Percentiles rank a stretch among this genome's conserved stretches.
phyloP scores from a whole-genome alignment of 2,888 invertebrate genomes.

The Sympetrum striolatum region DNA sequence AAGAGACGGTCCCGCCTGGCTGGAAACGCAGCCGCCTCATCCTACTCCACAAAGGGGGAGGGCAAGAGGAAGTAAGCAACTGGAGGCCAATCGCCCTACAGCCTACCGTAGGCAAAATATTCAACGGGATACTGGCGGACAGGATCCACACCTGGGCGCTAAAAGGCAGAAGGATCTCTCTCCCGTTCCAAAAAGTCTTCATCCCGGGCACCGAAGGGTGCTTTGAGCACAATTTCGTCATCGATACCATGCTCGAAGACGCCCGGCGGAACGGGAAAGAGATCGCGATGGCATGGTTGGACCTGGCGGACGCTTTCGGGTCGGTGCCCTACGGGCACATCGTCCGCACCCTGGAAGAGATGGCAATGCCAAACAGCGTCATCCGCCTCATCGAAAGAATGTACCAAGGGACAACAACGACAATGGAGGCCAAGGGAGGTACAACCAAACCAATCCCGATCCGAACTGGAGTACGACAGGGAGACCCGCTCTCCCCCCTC shows the following conservation, averaged over 20 bases:
- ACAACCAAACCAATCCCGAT: slow-evolving; percentile 1
- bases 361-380: slow-evolving; percentile 46
- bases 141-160: slow-evolving; percentile 50
- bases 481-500: slow-evolving; percentile 54
- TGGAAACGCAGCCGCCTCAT: slow-evolving; percentile 50
- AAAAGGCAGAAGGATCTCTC: too few species aligned
- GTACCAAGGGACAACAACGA: slow-evolving; percentile 36
- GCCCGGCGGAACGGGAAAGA: slow-evolving; percentile 47
- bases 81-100: slow-evolving; percentile 51
- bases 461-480: slow-evolving; percentile 54
- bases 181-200: slow-evolving; percentile 56
- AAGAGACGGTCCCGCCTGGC: background rate
- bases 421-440: slow-evolving; percentile 46
- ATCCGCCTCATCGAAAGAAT: slow-evolving; percentile 47
- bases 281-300: slow-evolving; percentile 54
- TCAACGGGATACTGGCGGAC: slow-evolving; percentile 47
- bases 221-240: slow-evolving; percentile 55
- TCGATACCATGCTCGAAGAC: slow-evolving; percentile 52
- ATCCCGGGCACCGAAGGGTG: slow-evolving; percentile 54
- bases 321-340: slow-evolving; percentile 55
- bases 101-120: slow-evolving; percentile 45
- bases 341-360: slow-evolving; percentile 51
- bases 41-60: slow-evolving; percentile 51
- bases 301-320: slow-evolving; percentile 51
- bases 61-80: slow-evolving; percentile 44